These are phyloP conservation scores for Catostomus latipinnis DNA, from an alignment of 2,797 vertebrate genomes.

Conservation along the genomic window DNA sequence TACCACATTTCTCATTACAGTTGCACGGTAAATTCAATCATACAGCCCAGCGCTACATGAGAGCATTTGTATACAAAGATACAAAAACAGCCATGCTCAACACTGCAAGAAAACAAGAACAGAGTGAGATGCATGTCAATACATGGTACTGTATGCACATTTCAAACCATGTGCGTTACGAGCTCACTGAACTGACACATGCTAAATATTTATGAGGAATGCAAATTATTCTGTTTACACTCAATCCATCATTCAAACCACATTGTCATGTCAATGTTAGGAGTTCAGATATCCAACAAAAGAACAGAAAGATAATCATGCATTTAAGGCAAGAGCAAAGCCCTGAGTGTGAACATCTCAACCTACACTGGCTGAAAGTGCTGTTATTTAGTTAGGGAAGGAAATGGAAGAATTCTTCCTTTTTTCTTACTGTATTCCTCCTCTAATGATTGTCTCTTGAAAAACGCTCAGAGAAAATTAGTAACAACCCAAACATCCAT, in stretches of 20 bases:
- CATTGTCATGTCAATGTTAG: neutral
- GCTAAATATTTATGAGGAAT: constrained; percentile 64
- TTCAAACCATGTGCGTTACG: constrained; percentile 70
- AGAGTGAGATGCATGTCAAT: neutral
- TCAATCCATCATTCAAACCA: constrained; percentile 51
- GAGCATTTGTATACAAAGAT: neutral
- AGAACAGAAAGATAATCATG: constrained; percentile 45
- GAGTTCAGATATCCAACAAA: constrained; percentile 52
- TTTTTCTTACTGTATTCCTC: constrained; percentile 12
- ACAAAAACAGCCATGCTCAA: neutral
- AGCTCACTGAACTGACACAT: constrained; percentile 60
- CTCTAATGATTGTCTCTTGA: constrained; percentile 17
- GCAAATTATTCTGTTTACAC: constrained; percentile 66
- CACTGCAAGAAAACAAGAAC: constrained; percentile 28
- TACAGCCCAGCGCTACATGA: too few relatives aligned
- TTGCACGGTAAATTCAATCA: too few relatives aligned
- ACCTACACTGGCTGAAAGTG: constrained; percentile 75
- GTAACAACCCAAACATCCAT: constrained; percentile 31
- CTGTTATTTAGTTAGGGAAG: constrained; percentile 76
- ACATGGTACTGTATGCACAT: constrained; percentile 45
- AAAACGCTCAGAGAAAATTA: constrained; percentile 30
- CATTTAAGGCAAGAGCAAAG: constrained; percentile 62
- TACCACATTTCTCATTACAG: too few relatives aligned
- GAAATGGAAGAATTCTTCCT: neutral
- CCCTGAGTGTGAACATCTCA: constrained; percentile 64